Evolutionary conservation across 2,113 vertebrate genomes (phyloP).

Genomic region (Echinops telfairi): DNA sequence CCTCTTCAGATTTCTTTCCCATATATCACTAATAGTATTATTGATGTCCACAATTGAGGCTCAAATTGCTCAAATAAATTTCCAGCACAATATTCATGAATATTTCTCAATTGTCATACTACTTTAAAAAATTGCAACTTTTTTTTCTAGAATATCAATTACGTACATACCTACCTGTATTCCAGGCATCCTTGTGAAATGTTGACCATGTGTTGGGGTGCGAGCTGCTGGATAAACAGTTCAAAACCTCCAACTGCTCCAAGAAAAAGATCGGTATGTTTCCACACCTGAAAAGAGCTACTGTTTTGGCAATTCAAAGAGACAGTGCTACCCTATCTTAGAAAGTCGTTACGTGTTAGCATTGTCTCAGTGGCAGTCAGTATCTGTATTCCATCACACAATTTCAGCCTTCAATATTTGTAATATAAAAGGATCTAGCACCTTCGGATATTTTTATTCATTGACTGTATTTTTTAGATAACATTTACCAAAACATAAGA

Average conservation of each 20-base stretch:
- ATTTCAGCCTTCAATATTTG: background rate
- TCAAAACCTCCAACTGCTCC: too few species aligned
- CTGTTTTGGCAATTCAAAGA: too few species aligned
- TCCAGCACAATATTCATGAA: background rate
- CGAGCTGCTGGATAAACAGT: too few species aligned
- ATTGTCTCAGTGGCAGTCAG: too few species aligned
- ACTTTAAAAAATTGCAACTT: background rate
- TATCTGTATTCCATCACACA: too few species aligned
- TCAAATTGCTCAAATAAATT: background rate
- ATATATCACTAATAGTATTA: too few species aligned
- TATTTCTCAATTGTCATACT: background rate
- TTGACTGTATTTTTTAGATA: background rate
- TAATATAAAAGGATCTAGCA: background rate
- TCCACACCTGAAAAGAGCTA: too few species aligned
- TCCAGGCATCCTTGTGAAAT: too few species aligned
- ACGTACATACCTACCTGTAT: background rate
- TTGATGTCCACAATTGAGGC: background rate
- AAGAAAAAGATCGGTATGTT: too few species aligned
- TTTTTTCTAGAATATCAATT: background rate
- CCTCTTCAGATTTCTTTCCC: background rate
- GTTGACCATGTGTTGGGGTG: too few species aligned
- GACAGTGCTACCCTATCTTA: too few species aligned
- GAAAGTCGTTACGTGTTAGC: too few species aligned
- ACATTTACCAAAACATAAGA: constrained; percentile 20
- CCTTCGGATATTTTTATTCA: background rate